Evolutionary conservation across 2,113 vertebrate genomes (phyloP).

Genomic region (Pantherophis guttatus): DNA sequence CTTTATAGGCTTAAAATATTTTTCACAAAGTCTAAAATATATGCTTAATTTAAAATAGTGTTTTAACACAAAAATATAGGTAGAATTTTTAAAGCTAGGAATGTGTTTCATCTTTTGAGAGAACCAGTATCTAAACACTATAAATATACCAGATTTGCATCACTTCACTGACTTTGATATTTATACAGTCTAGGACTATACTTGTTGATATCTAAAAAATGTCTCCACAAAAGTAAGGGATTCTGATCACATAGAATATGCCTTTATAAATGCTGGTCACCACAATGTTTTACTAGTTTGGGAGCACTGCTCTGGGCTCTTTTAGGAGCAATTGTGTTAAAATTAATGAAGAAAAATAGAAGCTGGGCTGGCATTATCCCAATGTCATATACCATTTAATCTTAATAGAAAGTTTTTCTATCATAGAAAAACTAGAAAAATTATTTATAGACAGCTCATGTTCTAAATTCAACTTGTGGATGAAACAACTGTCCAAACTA

Average conservation of each 20-base stretch:
- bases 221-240: not conserved
- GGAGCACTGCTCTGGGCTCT: not conserved
- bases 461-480: not conserved
- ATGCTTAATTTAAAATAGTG: not conserved
- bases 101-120: not conserved
- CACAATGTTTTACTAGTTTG: not conserved
- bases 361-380: not conserved
- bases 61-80: not conserved
- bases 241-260: not conserved
- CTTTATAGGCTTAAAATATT: not conserved
- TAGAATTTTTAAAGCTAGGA: not conserved
- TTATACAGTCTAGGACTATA: not conserved
- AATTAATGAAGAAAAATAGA: not conserved
- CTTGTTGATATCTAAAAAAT: not conserved
- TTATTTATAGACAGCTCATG: not conserved
- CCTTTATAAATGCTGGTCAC: not conserved
- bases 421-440: not conserved
- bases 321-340: not conserved
- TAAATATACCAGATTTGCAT: not conserved
- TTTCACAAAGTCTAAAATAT: not conserved
- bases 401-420: not conserved
- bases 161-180: not conserved
- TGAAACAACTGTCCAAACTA: not conserved
- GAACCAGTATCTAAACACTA: not conserved
- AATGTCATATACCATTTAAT: not conserved